Conservation (phyloP, 2,797 vertebrate species). For the Diplodus sargus region DNA sequence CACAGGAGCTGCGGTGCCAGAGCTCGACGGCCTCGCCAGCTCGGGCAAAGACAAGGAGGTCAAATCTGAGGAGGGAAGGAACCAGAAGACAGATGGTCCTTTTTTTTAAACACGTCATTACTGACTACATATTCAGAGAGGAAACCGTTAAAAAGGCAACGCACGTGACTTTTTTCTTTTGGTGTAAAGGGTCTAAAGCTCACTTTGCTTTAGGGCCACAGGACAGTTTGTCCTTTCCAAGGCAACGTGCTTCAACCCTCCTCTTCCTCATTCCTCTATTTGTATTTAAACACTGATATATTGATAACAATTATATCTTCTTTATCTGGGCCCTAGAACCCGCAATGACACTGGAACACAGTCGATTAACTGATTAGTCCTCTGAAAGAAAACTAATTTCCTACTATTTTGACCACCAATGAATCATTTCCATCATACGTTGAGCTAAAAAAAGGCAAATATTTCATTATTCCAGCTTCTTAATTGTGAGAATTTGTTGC, state of each 20-base stretch:
- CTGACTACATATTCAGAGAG: neutral
- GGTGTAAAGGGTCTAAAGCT: neutral
- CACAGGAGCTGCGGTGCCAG: neutral
- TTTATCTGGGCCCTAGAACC: no score
- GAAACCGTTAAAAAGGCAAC: neutral
- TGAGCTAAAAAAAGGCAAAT: no score
- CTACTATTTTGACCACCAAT: no score
- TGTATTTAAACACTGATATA: no score
- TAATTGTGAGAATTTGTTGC: no score
- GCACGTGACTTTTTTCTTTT: neutral
- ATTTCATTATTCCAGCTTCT: no score
- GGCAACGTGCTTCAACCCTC: neutral
- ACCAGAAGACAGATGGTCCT: neutral
- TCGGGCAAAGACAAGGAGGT: slow-evolving; percentile 34
- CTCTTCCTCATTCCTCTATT: neutral
- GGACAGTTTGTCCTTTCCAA: neutral
- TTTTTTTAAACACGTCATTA: neutral
- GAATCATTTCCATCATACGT: no score
- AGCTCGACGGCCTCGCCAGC: neutral
- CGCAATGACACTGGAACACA: no score
- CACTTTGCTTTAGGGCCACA: neutral
- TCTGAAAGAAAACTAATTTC: no score
- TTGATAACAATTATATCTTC: no score
- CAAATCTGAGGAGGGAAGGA: neutral
- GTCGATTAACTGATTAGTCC: no score